A percentile compares a stretch with the other conserved stretches of the same genome.
phyloP scores from a whole-genome alignment of 2,113 vertebrate species.

The Bungarus multicinctus region DNA sequence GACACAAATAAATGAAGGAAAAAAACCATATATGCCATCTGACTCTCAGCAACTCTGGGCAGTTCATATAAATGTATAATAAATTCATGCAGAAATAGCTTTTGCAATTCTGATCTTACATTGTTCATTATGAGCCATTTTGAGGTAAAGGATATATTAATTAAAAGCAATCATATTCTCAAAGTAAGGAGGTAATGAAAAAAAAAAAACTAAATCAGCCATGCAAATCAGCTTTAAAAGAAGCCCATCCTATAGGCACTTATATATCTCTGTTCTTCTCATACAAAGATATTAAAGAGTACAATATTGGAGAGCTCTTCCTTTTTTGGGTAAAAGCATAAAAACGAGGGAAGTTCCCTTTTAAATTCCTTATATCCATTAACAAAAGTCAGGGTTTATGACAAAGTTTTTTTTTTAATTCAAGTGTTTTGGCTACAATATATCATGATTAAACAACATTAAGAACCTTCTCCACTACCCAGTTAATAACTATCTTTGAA shows the following conservation, averaged over 20 bases:
- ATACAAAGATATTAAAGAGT: neutral
- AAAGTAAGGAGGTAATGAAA: neutral
- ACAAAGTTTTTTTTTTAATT: neutral
- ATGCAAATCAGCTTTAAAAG: slow-evolving; percentile 8
- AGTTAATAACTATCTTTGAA: neutral
- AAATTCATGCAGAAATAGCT: neutral
- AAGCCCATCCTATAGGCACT: slow-evolving; percentile 58
- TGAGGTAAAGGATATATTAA: neutral
- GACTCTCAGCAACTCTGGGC: neutral
- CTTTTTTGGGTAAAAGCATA: neutral
- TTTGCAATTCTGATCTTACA: neutral
- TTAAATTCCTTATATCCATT: neutral
- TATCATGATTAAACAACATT: neutral
- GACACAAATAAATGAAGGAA: too few species aligned
- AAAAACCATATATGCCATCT: too few species aligned
- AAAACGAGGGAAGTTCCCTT: neutral
- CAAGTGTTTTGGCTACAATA: neutral
- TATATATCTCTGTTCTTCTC: slow-evolving; percentile 32
- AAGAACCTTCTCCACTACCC: neutral
- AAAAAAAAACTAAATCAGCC: neutral
- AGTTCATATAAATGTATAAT: neutral
- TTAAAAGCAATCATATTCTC: neutral
- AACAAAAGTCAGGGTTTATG: neutral
- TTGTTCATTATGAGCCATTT: neutral
- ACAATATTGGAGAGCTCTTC: neutral